These are phyloP conservation scores for Eueremaeus valkanovi DNA, from an alignment of 2,888 invertebrate species.

Conservation along the genomic window DNA sequence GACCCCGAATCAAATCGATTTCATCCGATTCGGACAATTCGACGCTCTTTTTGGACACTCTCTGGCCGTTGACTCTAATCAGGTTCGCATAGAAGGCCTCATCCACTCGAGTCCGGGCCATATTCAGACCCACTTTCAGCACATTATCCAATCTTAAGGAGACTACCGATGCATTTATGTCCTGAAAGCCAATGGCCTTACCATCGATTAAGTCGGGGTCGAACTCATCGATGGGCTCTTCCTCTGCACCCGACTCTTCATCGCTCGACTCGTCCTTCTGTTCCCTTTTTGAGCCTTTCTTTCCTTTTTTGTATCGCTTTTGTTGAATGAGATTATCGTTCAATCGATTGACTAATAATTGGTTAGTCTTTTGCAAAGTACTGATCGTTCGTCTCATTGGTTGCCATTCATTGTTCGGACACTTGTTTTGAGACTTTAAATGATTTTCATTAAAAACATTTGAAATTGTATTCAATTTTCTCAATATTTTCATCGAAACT, in stretches of 20 bases:
- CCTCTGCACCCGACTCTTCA: slow-evolving; percentile 33
- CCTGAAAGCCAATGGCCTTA: slow-evolving; percentile 23
- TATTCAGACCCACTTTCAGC: slow-evolving; percentile 23
- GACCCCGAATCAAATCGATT: slow-evolving; percentile 41
- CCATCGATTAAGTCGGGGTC: slow-evolving; percentile 14
- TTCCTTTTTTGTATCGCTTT: slow-evolving; percentile 23
- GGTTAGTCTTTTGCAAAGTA: neutral
- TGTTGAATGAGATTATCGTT: neutral
- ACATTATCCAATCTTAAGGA: slow-evolving; percentile 40
- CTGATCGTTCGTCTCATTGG: neutral
- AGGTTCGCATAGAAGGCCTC: slow-evolving; percentile 37
- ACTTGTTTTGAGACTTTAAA: neutral
- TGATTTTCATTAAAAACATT: neutral
- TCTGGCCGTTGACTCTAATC: slow-evolving; percentile 42
- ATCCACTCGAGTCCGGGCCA: slow-evolving; percentile 34
- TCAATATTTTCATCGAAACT: neutral
- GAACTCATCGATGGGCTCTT: neutral
- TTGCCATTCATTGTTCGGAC: neutral
- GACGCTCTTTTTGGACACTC: slow-evolving; percentile 39
- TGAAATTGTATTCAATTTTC: neutral
- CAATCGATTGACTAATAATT: neutral
- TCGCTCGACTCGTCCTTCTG: slow-evolving; percentile 34
- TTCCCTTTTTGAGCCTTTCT: slow-evolving; percentile 8
- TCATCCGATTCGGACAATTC: slow-evolving; percentile 39
- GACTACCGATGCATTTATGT: slow-evolving; percentile 5